Evolutionary conservation across 2,113 vertebrate species (phyloP).

Genomic region (Osmerus mordax): DNA sequence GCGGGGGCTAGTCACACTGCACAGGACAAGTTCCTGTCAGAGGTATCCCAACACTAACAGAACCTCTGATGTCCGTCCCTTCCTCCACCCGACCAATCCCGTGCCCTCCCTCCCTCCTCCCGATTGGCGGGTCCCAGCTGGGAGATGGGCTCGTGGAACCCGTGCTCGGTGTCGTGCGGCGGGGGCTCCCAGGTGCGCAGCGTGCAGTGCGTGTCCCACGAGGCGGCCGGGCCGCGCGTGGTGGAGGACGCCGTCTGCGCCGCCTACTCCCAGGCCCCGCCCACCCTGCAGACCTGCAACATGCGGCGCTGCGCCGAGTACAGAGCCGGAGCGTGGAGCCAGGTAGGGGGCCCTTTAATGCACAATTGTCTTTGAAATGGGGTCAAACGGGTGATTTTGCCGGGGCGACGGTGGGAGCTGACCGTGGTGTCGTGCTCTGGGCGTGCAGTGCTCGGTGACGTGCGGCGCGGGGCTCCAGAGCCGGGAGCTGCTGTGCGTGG

Average conservation of each 20-base stretch:
- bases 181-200: constrained; percentile 84
- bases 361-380: background rate
- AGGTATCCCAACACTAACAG: background rate
- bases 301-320: constrained; percentile 77
- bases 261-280: constrained; percentile 74
- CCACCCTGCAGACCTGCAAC: constrained; percentile 81
- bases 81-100: background rate
- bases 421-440: background rate
- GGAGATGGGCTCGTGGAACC: constrained; percentile 81
- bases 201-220: constrained; percentile 78
- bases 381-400: background rate
- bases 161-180: constrained; percentile 85
- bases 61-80: background rate
- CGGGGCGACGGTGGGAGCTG: constrained; percentile 79
- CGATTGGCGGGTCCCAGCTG: constrained; percentile 72
- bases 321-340: constrained; percentile 74
- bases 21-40: too few species aligned
- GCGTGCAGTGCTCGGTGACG: constrained; percentile 83
- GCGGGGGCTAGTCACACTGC: background rate
- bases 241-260: constrained; percentile 75
- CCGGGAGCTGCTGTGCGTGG: constrained; percentile 76
- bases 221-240: constrained; percentile 69
- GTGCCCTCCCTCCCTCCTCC: background rate
- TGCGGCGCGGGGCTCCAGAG: constrained; percentile 85
- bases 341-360: constrained; percentile 66